Evolutionary conservation across 2,888 invertebrate species (phyloP), one percentile per base, ranked within the genome.

Genomic region (Pherbina coryleti): DNA sequence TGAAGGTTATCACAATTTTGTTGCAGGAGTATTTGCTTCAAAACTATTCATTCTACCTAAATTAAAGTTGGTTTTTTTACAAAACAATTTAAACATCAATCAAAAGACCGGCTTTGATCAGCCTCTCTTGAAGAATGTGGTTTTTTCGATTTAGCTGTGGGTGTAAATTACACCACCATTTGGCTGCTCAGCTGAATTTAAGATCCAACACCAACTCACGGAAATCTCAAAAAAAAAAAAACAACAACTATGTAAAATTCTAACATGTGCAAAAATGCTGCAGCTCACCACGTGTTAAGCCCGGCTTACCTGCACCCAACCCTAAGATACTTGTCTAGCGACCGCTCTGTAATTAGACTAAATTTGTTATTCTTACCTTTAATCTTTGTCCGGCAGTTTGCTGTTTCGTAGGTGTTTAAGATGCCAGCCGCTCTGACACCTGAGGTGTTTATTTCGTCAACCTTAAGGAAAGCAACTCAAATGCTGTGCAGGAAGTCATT

Each of bases 331-430:
- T 4, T 44, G 44, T 2, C 9, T 14, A 28, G 28, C 17, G 31
- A 66, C 64, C 64, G 74, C 74, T 66, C 74, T 74, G 74, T 74
- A 74, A 74, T 74, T 74, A 74, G 28, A 62, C 25, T 60, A 62
- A 60, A 74, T 62, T 74, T 62, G 49, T 74, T 37, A 62, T 28
- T 60, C n/a, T 22, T 28, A 51, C 60, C 73, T 44, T 28, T 17
- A 44, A 73, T 49, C 17, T 49, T 34, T 31, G 22, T 49, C 17
- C 7, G 17, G 11, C 7, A n/a, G 3, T 19, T 25, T 60, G 28
- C 11, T 60, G 60, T 25, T 25, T 51, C 11, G 69, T 51, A 34
- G 74, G 53, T 19, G 37, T 34, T 3, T 60, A 60, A n/a, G 60
- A 60, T 72, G 25, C 25, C 57, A 37, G 60, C 53, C 64, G 51